Conservation (phyloP, 1,140 invertebrate species). For the Eulimnadia texana region DNA sequence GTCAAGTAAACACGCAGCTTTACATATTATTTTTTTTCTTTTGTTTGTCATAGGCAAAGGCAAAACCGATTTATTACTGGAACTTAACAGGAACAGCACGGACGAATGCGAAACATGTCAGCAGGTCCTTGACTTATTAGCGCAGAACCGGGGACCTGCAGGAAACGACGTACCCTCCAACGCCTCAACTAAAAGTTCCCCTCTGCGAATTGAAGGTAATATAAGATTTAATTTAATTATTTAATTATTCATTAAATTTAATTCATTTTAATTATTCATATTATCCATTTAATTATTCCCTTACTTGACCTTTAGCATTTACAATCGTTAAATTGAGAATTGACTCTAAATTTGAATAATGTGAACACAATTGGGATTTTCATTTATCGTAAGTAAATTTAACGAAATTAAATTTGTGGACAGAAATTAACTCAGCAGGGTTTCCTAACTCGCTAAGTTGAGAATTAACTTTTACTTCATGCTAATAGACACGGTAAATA, state of each 20-base stretch:
- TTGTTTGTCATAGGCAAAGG: not conserved
- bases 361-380: too few species aligned
- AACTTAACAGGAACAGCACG: constrained; percentile 6
- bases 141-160: constrained; percentile 7
- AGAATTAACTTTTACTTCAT: too few species aligned
- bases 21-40: too few species aligned
- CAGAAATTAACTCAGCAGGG: too few species aligned
- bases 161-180: not conserved
- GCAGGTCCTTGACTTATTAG: constrained; percentile 1
- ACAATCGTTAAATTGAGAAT: too few species aligned
- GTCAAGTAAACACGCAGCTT: too few species aligned
- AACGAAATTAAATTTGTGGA: too few species aligned
- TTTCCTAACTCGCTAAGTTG: too few species aligned
- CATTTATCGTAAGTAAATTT: too few species aligned
- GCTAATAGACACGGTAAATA: too few species aligned
- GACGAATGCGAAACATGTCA: constrained; percentile 2
- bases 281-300: not conserved
- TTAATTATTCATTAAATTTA: not conserved
- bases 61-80: not conserved
- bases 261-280: not conserved
- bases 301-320: too few species aligned
- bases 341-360: too few species aligned
- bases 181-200: not conserved
- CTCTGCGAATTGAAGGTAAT: not conserved
- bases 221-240: not conserved